These are phyloP conservation scores for Agrochola lota DNA, from an alignment of 2,888 invertebrate genomes.

Conservation along the genomic window DNA sequence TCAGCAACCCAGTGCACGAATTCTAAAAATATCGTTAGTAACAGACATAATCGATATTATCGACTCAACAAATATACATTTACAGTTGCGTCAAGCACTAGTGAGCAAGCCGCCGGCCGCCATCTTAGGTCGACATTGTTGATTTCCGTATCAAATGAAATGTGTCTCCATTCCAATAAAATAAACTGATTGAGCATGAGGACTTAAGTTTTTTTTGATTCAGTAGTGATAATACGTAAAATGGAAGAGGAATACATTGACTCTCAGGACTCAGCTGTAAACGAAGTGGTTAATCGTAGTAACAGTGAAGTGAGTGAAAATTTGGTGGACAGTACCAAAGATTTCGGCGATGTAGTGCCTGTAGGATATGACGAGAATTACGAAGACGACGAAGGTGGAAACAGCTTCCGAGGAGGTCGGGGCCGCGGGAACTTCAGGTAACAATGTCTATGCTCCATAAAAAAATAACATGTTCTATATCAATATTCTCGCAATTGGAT, in stretches of 20 bases:
- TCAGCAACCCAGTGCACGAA: conserved; percentile 1
- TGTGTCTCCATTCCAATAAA: conserved; percentile 64
- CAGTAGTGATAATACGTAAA: conserved; percentile 67
- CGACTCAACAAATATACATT: conserved; percentile 55
- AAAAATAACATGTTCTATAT: not conserved
- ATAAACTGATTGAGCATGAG: conserved; percentile 77
- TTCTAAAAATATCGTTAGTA: conserved; percentile 37
- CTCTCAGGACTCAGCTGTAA: conserved; percentile 78
- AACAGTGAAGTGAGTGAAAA: conserved; percentile 70
- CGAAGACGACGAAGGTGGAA: conserved; percentile 84
- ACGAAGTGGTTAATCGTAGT: conserved; percentile 71
- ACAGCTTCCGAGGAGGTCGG: conserved; percentile 81
- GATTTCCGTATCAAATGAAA: conserved; percentile 72
- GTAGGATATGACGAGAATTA: conserved; percentile 80
- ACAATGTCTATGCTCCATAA: not conserved
- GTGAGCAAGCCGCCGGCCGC: conserved; percentile 73
- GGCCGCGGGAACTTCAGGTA: conserved; percentile 87
- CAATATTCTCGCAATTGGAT: not conserved
- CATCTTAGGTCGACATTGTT: conserved; percentile 81
- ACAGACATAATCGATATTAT: conserved; percentile 59
- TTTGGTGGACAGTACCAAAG: conserved; percentile 79
- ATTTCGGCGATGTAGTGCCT: conserved; percentile 78
- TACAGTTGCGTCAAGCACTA: conserved; percentile 57
- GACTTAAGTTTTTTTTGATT: conserved; percentile 76
- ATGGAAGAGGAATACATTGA: conserved; percentile 88